These are phyloP conservation scores for Zapornia atra DNA, from an alignment of 2,113 vertebrate species.

Conservation along the genomic window DNA sequence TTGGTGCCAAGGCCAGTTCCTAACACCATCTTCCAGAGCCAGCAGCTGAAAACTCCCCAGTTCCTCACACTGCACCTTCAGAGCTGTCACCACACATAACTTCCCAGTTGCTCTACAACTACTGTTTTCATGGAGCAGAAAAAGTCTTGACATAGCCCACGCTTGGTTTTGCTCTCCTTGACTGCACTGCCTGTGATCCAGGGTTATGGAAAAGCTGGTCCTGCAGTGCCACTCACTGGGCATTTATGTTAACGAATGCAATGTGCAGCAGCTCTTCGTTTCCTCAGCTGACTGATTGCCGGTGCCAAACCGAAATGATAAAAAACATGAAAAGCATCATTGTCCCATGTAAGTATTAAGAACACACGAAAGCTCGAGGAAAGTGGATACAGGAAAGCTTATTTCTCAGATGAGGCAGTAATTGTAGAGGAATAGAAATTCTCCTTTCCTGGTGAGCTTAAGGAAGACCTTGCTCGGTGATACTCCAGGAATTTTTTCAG, in stretches of 20 bases:
- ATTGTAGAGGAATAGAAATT: not conserved
- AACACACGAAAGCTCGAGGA: not conserved
- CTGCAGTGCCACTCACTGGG: conserved; percentile 68
- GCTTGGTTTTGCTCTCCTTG: not conserved
- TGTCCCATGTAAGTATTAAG: not conserved
- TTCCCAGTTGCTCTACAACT: not conserved
- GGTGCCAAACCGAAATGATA: not conserved
- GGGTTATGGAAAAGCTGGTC: not conserved
- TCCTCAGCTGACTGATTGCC: not conserved
- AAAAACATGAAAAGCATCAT: not conserved
- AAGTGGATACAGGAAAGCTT: not conserved
- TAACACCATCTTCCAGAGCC: not conserved
- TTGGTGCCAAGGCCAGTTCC: not conserved
- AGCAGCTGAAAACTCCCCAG: not conserved
- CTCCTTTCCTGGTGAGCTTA: not conserved
- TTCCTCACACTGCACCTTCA: not conserved
- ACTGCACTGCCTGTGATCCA: not conserved
- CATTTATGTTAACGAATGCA: not conserved
- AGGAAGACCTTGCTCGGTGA: not conserved
- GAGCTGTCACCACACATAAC: not conserved
- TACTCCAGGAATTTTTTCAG: not conserved
- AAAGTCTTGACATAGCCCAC: not conserved
- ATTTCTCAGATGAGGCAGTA: not conserved
- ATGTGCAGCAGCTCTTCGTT: not conserved
- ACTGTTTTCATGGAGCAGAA: not conserved